Percentiles rank a stretch among this genome's conserved stretches.
Conservation (phyloP, 2,113 vertebrate genomes). For the Notarius quadriscutis region DNA sequence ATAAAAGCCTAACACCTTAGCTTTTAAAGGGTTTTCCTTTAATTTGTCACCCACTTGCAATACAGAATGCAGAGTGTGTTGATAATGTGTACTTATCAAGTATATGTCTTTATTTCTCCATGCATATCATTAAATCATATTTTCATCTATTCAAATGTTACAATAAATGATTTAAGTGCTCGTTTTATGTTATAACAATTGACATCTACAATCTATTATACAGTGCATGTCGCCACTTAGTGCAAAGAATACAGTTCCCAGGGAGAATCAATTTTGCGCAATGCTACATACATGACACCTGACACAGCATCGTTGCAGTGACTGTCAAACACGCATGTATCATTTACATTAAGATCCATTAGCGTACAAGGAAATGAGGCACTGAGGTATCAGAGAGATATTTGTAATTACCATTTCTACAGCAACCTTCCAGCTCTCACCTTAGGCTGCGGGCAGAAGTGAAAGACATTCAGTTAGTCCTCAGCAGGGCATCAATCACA, state of each 20-base stretch:
- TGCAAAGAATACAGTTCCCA: neutral
- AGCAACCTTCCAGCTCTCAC: slow-evolving; percentile 43
- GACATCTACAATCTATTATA: neutral
- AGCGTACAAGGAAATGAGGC: neutral
- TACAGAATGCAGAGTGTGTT: neutral
- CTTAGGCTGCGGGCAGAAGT: slow-evolving; percentile 28
- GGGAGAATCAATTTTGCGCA: neutral
- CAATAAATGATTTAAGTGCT: slow-evolving; percentile 43
- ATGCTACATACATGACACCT: neutral
- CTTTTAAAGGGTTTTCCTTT: neutral
- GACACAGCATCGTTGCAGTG: neutral
- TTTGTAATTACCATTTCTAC: slow-evolving; percentile 37
- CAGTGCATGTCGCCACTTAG: neutral
- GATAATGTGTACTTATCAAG: neutral
- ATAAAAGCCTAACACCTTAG: too few species aligned
- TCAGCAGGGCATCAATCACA: slow-evolving; percentile 42
- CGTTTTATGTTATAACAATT: neutral
- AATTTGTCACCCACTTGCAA: neutral
- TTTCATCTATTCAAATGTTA: slow-evolving; percentile 22
- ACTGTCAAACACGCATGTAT: neutral
- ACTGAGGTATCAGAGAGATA: slow-evolving; percentile 7
- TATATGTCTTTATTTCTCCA: neutral
- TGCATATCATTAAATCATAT: neutral
- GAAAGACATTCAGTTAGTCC: slow-evolving; percentile 48
- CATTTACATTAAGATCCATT: slow-evolving; percentile 30